Evolutionary conservation across 2,797 vertebrate genomes (phyloP).

Genomic region (Agapornis canus): DNA sequence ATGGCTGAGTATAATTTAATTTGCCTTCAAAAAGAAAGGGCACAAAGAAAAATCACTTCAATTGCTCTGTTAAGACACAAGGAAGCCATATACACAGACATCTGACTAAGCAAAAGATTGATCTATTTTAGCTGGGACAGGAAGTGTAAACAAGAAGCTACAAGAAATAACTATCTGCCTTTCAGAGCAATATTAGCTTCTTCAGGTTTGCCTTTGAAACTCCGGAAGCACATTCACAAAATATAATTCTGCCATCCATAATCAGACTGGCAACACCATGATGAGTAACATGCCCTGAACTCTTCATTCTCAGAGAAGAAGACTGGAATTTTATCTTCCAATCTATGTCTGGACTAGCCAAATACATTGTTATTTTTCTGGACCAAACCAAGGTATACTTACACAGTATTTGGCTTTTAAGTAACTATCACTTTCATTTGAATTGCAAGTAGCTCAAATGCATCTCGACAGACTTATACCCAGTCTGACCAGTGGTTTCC

Average conservation of each 20-base stretch:
- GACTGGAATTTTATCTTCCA: conserved; percentile 14
- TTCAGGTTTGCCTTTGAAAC: background rate
- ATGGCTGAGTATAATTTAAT: background rate
- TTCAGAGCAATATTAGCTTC: background rate
- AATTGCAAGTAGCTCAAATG: conserved; percentile 1
- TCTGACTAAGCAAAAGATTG: background rate
- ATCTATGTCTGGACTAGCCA: background rate
- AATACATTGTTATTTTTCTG: conserved; percentile 2
- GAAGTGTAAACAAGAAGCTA: background rate
- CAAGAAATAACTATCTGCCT: conserved; percentile 15
- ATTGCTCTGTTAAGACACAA: background rate
- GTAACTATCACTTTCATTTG: conserved; percentile 27
- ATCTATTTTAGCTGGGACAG: background rate
- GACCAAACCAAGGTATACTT: background rate
- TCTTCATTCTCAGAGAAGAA: background rate
- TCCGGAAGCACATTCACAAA: background rate
- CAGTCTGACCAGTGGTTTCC: conserved; percentile 42
- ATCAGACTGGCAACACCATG: background rate
- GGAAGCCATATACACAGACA: background rate
- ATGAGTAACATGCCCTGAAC: background rate
- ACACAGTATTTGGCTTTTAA: background rate
- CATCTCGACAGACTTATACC: background rate
- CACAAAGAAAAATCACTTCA: background rate
- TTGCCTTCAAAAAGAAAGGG: background rate
- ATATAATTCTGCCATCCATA: background rate